phyloP scores from a whole-genome alignment of 1,140 invertebrate genomes.

The Tetragnatha versicolor region DNA sequence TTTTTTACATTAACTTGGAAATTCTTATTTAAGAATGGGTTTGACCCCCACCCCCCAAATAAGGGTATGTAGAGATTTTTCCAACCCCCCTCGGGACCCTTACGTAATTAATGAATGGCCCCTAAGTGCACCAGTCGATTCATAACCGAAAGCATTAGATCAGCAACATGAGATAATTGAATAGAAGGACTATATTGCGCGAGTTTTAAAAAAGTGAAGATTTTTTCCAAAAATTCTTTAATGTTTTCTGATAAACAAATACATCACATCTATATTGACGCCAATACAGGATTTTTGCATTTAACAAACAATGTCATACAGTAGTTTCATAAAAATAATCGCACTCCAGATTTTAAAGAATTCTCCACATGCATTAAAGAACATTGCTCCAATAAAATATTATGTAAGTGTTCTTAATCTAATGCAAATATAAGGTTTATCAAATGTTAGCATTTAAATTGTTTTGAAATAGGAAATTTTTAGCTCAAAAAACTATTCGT shows the following conservation, averaged over 20 bases:
- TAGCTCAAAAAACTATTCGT: no score
- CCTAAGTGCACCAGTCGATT: background rate
- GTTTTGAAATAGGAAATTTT: no score
- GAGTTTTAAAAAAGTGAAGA: background rate
- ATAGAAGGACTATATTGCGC: background rate
- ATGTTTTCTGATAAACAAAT: conserved; percentile 14
- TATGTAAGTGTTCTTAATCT: no score
- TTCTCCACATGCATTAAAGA: no score
- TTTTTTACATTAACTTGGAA: no score
- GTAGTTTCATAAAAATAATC: conserved; percentile 33
- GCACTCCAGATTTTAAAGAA: conserved; percentile 5
- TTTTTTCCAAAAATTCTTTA: conserved; percentile 39
- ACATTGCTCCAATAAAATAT: no score
- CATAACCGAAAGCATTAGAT: background rate
- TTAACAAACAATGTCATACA: conserved; percentile 25
- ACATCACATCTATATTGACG: conserved; percentile 43
- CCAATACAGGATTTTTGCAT: conserved; percentile 32
- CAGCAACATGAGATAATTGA: background rate
- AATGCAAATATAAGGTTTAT: no score
- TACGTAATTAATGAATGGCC: background rate
- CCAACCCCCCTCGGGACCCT: background rate
- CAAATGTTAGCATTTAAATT: no score
- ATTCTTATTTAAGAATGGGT: no score
- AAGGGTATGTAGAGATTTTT: background rate
- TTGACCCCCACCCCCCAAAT: no score